phyloP scores from a whole-genome alignment of 1,140 invertebrate genomes.

The Trichonephila clavata region DNA sequence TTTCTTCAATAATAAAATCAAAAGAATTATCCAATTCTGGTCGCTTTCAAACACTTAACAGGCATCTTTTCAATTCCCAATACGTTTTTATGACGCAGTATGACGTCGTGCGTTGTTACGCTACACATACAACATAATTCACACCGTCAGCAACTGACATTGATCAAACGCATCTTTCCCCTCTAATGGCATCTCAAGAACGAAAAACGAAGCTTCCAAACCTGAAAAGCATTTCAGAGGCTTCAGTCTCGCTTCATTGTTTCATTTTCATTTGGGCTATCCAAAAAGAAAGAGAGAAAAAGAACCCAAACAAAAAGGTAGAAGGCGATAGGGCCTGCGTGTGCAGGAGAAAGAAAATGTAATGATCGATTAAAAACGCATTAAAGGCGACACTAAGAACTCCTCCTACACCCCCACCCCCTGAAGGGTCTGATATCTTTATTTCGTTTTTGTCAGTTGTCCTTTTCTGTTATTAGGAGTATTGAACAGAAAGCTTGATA shows the following conservation, averaged over 20 bases:
- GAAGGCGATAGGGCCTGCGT: not conserved
- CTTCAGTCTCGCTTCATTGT: not conserved
- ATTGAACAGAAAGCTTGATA: constrained; percentile 67
- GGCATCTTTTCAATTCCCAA: too few relatives aligned
- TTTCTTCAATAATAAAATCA: too few relatives aligned
- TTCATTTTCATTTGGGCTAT: not conserved
- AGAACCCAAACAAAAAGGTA: not conserved
- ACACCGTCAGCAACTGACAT: not conserved
- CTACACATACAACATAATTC: not conserved
- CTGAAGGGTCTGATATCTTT: constrained; percentile 36
- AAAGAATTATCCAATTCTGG: too few relatives aligned
- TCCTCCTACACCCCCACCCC: not conserved
- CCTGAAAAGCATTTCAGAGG: not conserved
- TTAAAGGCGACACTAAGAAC: constrained; percentile 61
- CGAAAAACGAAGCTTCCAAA: not conserved
- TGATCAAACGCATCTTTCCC: not conserved
- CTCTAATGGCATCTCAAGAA: not conserved
- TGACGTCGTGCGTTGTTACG: not conserved
- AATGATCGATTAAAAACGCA: constrained; percentile 70
- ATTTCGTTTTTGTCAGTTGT: constrained; percentile 59
- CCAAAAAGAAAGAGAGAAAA: not conserved
- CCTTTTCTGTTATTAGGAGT: constrained; percentile 65
- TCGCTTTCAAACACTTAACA: too few relatives aligned
- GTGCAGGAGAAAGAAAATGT: constrained; percentile 21
- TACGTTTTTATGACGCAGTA: too few relatives aligned